Conservation (phyloP, 2,888 invertebrate genomes). For the Bedellia somnulentella region DNA sequence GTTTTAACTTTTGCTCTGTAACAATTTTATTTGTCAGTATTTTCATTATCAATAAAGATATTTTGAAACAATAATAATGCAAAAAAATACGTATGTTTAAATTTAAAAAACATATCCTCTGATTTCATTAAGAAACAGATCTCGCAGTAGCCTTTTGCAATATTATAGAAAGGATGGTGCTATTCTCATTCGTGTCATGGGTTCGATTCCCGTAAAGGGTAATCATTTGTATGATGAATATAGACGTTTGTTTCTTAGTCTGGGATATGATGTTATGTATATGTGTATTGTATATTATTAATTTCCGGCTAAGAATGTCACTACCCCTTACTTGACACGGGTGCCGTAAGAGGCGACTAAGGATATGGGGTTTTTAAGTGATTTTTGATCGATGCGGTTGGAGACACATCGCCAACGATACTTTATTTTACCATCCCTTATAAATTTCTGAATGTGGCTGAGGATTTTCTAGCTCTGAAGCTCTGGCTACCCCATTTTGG, state of each 20-base stretch:
- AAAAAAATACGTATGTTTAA: slow-evolving; percentile 12
- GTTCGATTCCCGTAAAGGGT: no score
- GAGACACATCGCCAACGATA: no score
- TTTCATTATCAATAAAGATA: neutral
- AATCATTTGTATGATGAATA: slow-evolving; percentile 2
- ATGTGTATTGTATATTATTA: neutral
- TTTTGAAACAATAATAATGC: neutral
- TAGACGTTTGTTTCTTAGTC: neutral
- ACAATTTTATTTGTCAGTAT: neutral
- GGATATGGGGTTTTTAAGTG: no score
- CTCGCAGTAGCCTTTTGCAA: neutral
- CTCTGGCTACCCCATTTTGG: no score
- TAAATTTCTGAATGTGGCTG: no score
- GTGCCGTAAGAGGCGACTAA: no score
- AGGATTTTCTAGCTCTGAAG: no score
- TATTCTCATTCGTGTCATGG: no score
- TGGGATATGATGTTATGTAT: neutral
- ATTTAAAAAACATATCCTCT: slow-evolving; percentile 23
- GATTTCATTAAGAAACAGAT: slow-evolving; percentile 9
- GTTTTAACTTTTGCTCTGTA: neutral
- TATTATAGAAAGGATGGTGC: neutral
- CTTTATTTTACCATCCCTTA: no score
- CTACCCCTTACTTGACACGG: no score
- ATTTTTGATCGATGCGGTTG: no score
- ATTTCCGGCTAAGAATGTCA: no score